A percentile compares a stretch with the other conserved stretches of the same genome.
These are phyloP conservation scores for Tretioscincus oriximinensis DNA, from an alignment of 2,113 vertebrate genomes.

Conservation along the genomic window DNA sequence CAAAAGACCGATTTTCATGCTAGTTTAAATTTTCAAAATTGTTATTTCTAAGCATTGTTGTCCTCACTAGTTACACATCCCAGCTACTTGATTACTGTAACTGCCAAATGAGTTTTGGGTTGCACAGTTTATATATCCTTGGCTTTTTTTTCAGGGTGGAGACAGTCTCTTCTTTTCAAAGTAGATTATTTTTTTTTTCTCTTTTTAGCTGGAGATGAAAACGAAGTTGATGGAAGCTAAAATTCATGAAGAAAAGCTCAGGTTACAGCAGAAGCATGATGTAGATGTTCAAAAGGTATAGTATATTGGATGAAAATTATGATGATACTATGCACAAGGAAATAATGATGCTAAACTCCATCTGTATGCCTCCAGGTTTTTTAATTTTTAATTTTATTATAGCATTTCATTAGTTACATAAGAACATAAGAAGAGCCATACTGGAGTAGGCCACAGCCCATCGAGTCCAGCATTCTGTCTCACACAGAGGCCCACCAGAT, in stretches of 20 bases:
- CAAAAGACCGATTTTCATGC: no score
- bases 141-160: neutral
- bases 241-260: slow-evolving; percentile 92
- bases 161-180: neutral
- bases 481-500: no score
- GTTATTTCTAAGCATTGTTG: no score
- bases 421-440: no score
- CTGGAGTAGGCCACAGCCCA: no score
- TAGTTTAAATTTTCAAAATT: neutral
- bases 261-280: slow-evolving; percentile 90
- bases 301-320: neutral
- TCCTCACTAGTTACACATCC: neutral
- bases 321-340: neutral
- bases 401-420: slow-evolving; percentile 1
- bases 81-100: neutral
- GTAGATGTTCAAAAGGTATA: slow-evolving; percentile 89
- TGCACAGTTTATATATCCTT: neutral
- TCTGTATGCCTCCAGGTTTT: neutral
- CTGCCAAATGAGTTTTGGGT: neutral
- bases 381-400: slow-evolving; percentile 7
- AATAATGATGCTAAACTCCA: neutral
- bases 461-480: no score
- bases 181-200: slow-evolving; percentile 46
- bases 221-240: slow-evolving; percentile 86
- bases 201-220: slow-evolving; percentile 82